Evolutionary conservation across 2,113 vertebrate genomes (phyloP).

Genomic region (Mobula birostris): DNA sequence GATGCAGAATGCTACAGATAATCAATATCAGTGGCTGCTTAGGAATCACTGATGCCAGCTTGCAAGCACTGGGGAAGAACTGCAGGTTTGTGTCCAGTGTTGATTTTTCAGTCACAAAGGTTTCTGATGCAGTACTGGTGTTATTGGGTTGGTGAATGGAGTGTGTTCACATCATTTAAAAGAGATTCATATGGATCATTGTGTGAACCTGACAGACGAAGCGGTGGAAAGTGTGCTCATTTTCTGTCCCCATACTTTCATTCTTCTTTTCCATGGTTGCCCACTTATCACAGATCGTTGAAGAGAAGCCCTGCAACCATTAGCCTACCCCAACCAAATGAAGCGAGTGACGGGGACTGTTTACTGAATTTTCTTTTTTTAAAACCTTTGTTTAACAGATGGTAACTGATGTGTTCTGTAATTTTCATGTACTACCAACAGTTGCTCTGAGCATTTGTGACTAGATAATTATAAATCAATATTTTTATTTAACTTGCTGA

Average conservation of each 20-base stretch:
- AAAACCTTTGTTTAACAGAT: neutral
- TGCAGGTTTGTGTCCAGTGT: conserved; percentile 62
- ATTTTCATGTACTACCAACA: neutral
- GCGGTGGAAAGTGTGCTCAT: conserved; percentile 68
- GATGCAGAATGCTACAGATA: conserved; percentile 60
- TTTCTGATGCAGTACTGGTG: conserved; percentile 35
- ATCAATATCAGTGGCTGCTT: conserved; percentile 60
- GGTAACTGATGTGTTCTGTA: neutral
- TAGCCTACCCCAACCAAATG: conserved; percentile 64
- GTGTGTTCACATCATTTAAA: no score
- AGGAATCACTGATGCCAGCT: conserved; percentile 57
- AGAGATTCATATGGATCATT: conserved; percentile 72
- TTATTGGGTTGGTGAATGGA: no score
- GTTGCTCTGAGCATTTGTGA: neutral
- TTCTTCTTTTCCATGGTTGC: conserved; percentile 73
- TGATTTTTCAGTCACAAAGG: conserved; percentile 65
- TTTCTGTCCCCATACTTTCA: conserved; percentile 65
- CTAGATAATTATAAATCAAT: neutral
- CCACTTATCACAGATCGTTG: conserved; percentile 74
- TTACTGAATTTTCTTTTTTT: conserved; percentile 52
- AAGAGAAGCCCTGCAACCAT: conserved; percentile 62
- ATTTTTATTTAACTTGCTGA: neutral
- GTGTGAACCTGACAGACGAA: conserved; percentile 64
- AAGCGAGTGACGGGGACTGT: conserved; percentile 76
- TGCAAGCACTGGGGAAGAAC: conserved; percentile 61